phyloP scores from a whole-genome alignment of 2,113 vertebrate species.

The Ictidomys tridecemlineatus region DNA sequence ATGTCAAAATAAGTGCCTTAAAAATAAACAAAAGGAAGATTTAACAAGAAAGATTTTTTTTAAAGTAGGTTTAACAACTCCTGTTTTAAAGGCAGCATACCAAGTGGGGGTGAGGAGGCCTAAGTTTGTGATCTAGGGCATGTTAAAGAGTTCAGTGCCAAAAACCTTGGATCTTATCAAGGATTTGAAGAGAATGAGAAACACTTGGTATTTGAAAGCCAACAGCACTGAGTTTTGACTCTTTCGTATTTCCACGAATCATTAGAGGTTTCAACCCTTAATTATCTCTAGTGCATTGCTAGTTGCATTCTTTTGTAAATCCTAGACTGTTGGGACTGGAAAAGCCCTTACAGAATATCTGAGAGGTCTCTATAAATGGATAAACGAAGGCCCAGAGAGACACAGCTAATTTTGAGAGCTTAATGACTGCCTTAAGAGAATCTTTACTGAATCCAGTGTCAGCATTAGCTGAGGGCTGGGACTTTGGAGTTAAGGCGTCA shows the following conservation, averaged over 20 bases:
- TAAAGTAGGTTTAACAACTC: slow-evolving; percentile 10
- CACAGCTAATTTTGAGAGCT: slow-evolving; percentile 19
- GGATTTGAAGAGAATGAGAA: not conserved
- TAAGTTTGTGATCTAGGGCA: not conserved
- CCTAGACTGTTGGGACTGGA: not conserved
- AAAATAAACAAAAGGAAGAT: slow-evolving; percentile 75
- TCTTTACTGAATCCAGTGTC: not conserved
- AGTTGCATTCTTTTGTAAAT: slow-evolving; percentile 45
- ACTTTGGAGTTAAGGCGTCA: slow-evolving; percentile 27
- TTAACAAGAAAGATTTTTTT: too few species aligned
- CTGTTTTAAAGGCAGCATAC: not conserved
- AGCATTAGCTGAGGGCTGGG: not conserved
- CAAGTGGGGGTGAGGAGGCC: not conserved
- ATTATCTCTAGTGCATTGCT: not conserved
- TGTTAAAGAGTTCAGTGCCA: not conserved
- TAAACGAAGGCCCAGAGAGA: not conserved
- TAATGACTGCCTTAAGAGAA: slow-evolving; percentile 2
- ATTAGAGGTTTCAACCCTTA: not conserved
- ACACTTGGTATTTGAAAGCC: slow-evolving; percentile 25
- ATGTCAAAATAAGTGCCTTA: slow-evolving; percentile 67
- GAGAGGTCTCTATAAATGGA: not conserved
- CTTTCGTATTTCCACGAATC: not conserved
- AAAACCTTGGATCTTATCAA: not conserved
- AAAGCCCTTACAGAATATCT: not conserved
- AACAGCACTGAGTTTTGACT: not conserved